phyloP scores from a whole-genome alignment of 2,888 invertebrate species.

The Monochamus alternatus region DNA sequence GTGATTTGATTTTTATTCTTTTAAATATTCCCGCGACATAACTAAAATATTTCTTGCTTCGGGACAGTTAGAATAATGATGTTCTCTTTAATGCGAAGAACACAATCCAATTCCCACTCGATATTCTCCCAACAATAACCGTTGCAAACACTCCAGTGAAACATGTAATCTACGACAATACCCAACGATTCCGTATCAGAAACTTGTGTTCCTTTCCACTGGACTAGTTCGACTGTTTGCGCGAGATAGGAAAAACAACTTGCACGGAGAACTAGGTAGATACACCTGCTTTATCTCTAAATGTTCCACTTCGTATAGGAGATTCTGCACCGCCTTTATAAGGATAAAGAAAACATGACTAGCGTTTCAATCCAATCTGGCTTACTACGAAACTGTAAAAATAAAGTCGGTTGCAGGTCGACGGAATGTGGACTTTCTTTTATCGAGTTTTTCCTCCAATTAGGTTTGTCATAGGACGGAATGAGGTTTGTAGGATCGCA shows the following conservation, averaged over 20 bases:
- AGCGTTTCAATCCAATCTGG: slow-evolving; percentile 1
- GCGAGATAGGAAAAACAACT: slow-evolving; percentile 6
- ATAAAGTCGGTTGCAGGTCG: slow-evolving; percentile 1
- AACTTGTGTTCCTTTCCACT: slow-evolving; percentile 8
- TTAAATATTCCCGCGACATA: too few species aligned
- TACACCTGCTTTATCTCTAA: slow-evolving; percentile 9
- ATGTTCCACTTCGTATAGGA: background rate
- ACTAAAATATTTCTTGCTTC: too few species aligned
- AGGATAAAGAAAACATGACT: slow-evolving; percentile 9
- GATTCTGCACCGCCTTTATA: slow-evolving; percentile 3
- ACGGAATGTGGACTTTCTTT: slow-evolving; percentile 3
- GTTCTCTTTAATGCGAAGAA: too few species aligned
- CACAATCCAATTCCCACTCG: too few species aligned
- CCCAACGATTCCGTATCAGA: background rate
- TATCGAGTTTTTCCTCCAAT: background rate
- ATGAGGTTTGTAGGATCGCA: background rate
- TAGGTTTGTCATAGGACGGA: background rate
- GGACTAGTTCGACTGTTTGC: background rate
- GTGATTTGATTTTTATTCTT: too few species aligned
- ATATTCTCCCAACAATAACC: slow-evolving; percentile 2
- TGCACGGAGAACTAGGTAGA: background rate
- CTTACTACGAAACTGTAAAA: slow-evolving; percentile 7
- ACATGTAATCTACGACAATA: slow-evolving; percentile 1
- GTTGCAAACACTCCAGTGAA: background rate
- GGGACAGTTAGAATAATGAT: too few species aligned